Percentiles rank a stretch among this genome's conserved stretches.
Conservation (phyloP, 2,113 vertebrate species). For the Cyprinodon variegatus region DNA sequence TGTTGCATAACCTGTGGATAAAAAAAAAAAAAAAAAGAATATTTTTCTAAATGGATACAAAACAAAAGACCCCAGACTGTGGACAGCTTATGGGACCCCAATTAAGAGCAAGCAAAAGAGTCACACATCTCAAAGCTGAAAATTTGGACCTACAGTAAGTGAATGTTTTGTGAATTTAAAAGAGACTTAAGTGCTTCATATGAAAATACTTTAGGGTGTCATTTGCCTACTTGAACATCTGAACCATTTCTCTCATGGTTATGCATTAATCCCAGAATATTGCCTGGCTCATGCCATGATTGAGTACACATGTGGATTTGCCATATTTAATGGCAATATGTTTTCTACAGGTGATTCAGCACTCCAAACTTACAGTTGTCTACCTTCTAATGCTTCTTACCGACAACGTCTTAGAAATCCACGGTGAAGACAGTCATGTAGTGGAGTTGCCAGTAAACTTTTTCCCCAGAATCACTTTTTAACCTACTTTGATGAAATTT, state of each 20-base stretch:
- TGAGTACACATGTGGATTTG: neutral
- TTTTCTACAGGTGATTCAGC: neutral
- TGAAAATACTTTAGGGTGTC: too few relatives aligned
- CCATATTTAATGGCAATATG: neutral
- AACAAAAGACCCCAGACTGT: too few relatives aligned
- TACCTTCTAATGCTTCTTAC: neutral
- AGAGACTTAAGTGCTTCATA: too few relatives aligned
- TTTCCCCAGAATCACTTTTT: conserved; percentile 68
- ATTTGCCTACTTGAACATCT: too few relatives aligned
- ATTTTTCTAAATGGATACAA: too few relatives aligned
- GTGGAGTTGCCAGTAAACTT: conserved; percentile 61
- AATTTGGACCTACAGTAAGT: too few relatives aligned
- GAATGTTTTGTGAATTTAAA: too few relatives aligned
- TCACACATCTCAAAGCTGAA: too few relatives aligned
- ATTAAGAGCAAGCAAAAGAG: too few relatives aligned
- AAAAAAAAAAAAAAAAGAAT: too few relatives aligned
- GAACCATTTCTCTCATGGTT: neutral
- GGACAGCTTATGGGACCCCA: too few relatives aligned
- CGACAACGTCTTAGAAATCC: neutral
- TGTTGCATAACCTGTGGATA: too few relatives aligned
- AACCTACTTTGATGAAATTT: conserved; percentile 28
- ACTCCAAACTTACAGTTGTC: neutral
- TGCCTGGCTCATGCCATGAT: neutral
- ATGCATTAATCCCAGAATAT: neutral
- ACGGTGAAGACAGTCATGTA: neutral